A percentile compares a stretch with the other conserved stretches of the same genome.
These are phyloP conservation scores for Pipa parva DNA, from an alignment of 2,113 vertebrate species.

Conservation along the genomic window DNA sequence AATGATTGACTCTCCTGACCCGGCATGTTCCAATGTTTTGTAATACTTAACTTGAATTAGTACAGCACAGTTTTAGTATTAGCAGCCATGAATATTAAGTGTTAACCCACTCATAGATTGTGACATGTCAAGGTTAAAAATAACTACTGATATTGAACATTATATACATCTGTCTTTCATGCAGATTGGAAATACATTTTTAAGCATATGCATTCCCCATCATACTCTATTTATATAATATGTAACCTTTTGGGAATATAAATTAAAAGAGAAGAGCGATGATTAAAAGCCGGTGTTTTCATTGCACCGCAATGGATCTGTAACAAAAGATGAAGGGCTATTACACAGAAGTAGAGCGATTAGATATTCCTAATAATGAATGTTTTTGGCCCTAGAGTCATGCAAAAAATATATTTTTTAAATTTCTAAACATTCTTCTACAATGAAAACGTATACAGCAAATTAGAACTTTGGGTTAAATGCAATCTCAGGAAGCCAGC, in stretches of 20 bases:
- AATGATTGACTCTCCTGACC: constrained; percentile 65
- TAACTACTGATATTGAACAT: constrained; percentile 51
- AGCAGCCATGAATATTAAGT: constrained; percentile 46
- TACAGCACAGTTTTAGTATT: constrained; percentile 50
- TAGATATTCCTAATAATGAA: too few relatives aligned
- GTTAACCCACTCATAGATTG: constrained; percentile 46
- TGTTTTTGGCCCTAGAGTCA: too few relatives aligned
- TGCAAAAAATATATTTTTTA: too few relatives aligned
- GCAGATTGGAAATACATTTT: constrained; percentile 6
- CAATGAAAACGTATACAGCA: too few relatives aligned
- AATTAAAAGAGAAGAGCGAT: not conserved
- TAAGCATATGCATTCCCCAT: not conserved
- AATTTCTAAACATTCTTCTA: too few relatives aligned
- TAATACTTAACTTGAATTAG: constrained; percentile 70
- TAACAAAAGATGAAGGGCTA: not conserved
- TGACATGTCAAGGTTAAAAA: constrained; percentile 52
- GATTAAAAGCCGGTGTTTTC: not conserved
- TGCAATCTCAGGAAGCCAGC: too few relatives aligned
- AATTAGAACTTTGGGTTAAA: too few relatives aligned
- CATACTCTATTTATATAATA: not conserved
- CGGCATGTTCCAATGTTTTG: constrained; percentile 63
- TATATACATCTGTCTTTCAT: constrained; percentile 45
- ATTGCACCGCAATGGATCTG: not conserved
- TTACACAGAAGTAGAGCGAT: too few relatives aligned
- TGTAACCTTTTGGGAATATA: not conserved